Evolutionary conservation across 2,888 invertebrate genomes (phyloP).

Genomic region (Labia minor): DNA sequence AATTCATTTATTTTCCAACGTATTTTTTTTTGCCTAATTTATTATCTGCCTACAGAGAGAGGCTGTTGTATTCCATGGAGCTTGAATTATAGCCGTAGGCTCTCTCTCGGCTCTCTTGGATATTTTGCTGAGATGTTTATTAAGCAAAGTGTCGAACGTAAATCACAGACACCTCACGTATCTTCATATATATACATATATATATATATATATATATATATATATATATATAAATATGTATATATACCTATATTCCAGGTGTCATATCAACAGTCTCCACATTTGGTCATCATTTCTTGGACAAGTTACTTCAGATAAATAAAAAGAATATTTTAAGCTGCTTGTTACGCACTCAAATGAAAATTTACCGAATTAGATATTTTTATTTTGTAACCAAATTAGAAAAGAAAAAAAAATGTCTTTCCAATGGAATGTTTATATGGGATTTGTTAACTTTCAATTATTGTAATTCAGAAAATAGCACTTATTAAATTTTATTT

Average conservation of each 20-base stretch:
- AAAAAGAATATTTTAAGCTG: background rate
- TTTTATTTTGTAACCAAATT: no score
- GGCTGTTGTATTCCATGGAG: background rate
- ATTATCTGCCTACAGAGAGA: background rate
- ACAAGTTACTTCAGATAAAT: constrained; percentile 6
- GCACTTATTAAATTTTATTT: no score
- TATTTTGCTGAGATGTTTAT: constrained; percentile 5
- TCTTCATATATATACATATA: background rate
- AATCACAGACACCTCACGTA: background rate
- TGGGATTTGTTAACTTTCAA: no score
- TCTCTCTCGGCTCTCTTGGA: background rate
- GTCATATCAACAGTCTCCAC: background rate
- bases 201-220: no score
- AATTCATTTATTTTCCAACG: background rate
- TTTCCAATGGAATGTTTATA: no score
- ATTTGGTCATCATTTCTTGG: background rate
- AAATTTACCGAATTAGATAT: no score
- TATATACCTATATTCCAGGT: background rate
- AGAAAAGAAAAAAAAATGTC: no score
- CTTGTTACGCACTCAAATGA: no score
- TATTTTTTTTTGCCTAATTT: background rate
- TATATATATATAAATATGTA: background rate
- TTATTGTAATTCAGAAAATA: no score
- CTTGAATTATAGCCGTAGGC: background rate
- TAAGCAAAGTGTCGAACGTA: background rate